Percentiles rank a stretch among this genome's conserved stretches.
phyloP scores from a whole-genome alignment of 2,113 vertebrate species.

The Noturus placidus region DNA sequence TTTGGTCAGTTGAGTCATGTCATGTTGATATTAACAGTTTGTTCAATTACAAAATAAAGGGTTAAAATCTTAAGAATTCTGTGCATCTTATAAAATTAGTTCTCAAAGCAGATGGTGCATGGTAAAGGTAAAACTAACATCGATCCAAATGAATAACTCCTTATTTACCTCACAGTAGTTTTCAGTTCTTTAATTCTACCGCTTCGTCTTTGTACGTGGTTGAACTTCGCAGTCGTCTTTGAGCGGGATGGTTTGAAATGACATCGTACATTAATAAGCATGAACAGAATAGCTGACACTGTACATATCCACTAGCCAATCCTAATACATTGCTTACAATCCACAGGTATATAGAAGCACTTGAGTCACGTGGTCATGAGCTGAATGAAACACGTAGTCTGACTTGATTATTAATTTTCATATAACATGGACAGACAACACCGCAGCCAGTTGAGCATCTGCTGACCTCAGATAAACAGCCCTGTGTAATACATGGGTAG shows the following conservation, averaged over 20 bases:
- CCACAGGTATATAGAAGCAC: not conserved
- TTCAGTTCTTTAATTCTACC: not conserved
- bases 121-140: not conserved
- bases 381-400: not conserved
- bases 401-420: slow-evolving; percentile 7
- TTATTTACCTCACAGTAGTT: not conserved
- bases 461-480: slow-evolving; percentile 58
- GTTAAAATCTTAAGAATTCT: not conserved
- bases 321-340: not conserved
- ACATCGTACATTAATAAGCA: not conserved
- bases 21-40: not conserved
- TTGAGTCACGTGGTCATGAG: not conserved
- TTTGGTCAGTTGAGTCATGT: not conserved
- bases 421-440: slow-evolving; percentile 30
- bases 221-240: not conserved
- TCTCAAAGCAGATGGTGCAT: not conserved
- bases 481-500: slow-evolving; percentile 69
- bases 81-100: not conserved
- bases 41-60: not conserved
- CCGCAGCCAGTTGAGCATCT: slow-evolving; percentile 57
- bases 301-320: not conserved
- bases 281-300: not conserved
- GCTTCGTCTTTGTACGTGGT: not conserved
- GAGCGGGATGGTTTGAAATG: not conserved
- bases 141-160: not conserved